phyloP scores from a whole-genome alignment of 2,888 invertebrate genomes.

The Epistrophe eligans region DNA sequence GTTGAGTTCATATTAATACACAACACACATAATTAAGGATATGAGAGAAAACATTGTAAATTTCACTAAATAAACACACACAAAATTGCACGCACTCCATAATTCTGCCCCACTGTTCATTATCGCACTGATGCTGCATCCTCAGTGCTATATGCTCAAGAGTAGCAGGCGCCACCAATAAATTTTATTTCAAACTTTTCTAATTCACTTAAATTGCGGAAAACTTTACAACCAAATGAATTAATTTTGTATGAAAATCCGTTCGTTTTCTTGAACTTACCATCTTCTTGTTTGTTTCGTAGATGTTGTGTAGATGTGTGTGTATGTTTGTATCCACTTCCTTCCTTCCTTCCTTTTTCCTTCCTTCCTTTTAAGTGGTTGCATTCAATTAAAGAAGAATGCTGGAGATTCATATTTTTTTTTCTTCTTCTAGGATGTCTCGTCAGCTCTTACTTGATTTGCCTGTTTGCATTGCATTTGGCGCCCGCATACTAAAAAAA shows the following conservation, averaged over 20 bases:
- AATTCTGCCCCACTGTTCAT: not conserved
- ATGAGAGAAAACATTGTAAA: not conserved
- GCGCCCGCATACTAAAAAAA: constrained; percentile 25
- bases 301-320: not conserved
- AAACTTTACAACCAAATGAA: constrained; percentile 66
- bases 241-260: constrained; percentile 72
- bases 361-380: constrained; percentile 48
- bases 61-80: not conserved
- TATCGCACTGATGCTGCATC: not conserved
- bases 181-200: constrained; percentile 71
- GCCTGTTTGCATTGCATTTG: constrained; percentile 60
- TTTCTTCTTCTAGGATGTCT: not conserved
- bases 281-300: constrained; percentile 39
- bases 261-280: constrained; percentile 52
- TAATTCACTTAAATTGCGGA: constrained; percentile 73
- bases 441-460: constrained; percentile 46
- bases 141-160: not conserved
- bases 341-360: constrained; percentile 28
- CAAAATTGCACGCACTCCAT: not conserved
- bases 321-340: constrained; percentile 16
- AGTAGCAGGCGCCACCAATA: constrained; percentile 66
- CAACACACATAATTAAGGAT: too few relatives aligned
- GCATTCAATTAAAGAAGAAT: constrained; percentile 70
- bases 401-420: constrained; percentile 45
- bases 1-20: too few relatives aligned